These are phyloP conservation scores for Alfaro cultratus DNA, from an alignment of 2,797 vertebrate species.

Conservation along the genomic window DNA sequence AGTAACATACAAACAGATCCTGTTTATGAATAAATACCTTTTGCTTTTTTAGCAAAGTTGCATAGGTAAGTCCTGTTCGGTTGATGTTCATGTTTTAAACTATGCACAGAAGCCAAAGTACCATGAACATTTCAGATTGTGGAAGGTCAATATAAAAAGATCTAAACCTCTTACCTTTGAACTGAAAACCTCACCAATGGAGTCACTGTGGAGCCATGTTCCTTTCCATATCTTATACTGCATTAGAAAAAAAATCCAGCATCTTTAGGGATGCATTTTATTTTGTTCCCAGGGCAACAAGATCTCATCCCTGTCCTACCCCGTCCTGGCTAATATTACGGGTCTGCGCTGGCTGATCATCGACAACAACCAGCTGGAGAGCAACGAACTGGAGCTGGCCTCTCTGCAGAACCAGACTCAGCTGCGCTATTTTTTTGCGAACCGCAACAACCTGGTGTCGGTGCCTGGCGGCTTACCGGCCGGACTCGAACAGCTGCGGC, in stretches of 20 bases:
- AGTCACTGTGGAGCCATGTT: not conserved
- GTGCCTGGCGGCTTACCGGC: constrained; percentile 73
- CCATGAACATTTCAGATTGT: not conserved
- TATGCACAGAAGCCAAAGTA: not conserved
- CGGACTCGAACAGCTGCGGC: constrained; percentile 78
- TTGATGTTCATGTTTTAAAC: not conserved
- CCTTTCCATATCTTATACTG: not conserved
- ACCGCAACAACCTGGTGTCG: constrained; percentile 75
- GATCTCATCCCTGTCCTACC: constrained; percentile 67
- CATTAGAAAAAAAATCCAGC: too few relatives aligned
- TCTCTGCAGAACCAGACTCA: constrained; percentile 69
- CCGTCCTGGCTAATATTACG: constrained; percentile 66
- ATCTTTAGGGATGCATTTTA: not conserved
- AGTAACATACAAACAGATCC: not conserved
- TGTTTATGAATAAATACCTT: not conserved
- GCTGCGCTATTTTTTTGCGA: constrained; percentile 79
- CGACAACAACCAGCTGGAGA: constrained; percentile 79
- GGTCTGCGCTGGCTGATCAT: constrained; percentile 81
- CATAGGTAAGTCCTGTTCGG: not conserved
- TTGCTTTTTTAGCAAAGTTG: not conserved
- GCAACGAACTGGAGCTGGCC: constrained; percentile 46
- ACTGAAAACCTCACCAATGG: not conserved
- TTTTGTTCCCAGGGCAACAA: constrained; percentile 73
- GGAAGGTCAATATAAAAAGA: not conserved
- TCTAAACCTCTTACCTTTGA: not conserved